Evolutionary conservation across 2,113 vertebrate species (phyloP), one percentile per base, ranked within the genome.

Genomic region (Ellobius talpinus): DNA sequence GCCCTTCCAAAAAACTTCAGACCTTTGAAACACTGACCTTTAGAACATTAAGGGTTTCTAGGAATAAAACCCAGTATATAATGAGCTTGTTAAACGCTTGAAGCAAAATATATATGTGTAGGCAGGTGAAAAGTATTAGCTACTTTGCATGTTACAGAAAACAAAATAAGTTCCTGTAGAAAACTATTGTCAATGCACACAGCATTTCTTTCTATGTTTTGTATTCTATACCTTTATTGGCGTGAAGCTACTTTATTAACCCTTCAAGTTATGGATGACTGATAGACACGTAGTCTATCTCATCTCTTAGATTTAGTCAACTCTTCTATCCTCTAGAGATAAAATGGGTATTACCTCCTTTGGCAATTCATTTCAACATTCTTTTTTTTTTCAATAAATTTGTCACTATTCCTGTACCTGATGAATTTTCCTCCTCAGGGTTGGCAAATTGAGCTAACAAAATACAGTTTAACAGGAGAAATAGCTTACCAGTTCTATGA

Each of bases 1-100:
- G 52, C 94, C 90, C 91, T 97, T 97, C 91, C 73, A 89, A 91
- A 95, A 93, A 84, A 81, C 63, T 72, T 96, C 74, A 96, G 95
- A 94, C 82, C 58, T 89, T 87, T 45, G 90, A 52, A 74, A 82
- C 31, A 79, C 31, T 90, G 88, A 97, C 94, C 93, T 96, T 97
- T 87, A 97, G 79, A 97, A 97, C 95, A 97, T 94, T 91, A 74
- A 91, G 45, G 79, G 29, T 91, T 91, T 97, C 86, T 33, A 84
- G 50, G 81, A 95, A 61, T 91, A 95, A 89, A 93, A 91, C 19
- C 3, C 26, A 21, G 58, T 61, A 7, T 68, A 90, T 61, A 91
- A 91, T 85, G 45, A 96, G 12, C 39, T 90, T 95, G 12, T 29
- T 94, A 87, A 88, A 97, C 85, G 36, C n/a, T 96, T 91, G 7